These are phyloP conservation scores for Esox niger DNA, from an alignment of 2,113 vertebrate species.

Conservation along the genomic window DNA sequence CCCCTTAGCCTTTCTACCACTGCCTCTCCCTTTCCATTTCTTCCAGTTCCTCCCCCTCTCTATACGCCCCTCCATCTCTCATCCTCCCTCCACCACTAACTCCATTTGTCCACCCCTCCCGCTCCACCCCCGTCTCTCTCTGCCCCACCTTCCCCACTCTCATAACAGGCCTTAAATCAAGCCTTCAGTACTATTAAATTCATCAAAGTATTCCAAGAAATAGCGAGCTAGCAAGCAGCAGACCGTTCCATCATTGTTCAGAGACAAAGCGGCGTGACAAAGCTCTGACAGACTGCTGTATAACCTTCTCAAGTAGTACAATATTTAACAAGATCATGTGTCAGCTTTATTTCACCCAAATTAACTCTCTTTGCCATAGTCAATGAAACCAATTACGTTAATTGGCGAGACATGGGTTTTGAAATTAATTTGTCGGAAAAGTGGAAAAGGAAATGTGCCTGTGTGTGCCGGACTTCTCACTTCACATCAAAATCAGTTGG, in stretches of 20 bases:
- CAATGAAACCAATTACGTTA: conserved; percentile 59
- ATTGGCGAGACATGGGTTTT: conserved; percentile 44
- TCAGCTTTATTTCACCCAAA: conserved; percentile 45
- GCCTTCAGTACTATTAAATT: not conserved
- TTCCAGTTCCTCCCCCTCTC: too few species aligned
- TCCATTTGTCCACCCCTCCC: too few species aligned
- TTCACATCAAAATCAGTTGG: not conserved
- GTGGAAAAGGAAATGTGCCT: not conserved
- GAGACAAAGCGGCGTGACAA: conserved; percentile 51
- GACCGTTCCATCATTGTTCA: conserved; percentile 40
- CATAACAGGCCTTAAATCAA: not conserved
- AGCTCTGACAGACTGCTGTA: conserved; percentile 40
- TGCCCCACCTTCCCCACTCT: too few species aligned
- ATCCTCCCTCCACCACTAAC: too few species aligned
- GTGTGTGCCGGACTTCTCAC: not conserved
- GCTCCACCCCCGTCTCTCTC: too few species aligned
- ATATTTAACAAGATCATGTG: conserved; percentile 46
- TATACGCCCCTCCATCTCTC: too few species aligned
- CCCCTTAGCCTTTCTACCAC: too few species aligned
- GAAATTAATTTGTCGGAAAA: conserved; percentile 60
- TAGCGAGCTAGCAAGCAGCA: conserved; percentile 4
- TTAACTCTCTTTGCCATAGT: conserved; percentile 37
- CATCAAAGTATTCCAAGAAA: not conserved
- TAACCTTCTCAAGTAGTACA: conserved; percentile 36
- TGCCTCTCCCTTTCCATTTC: too few species aligned